Conservation (phyloP, 2,888 invertebrate species). For the Rotaria sp. region DNA sequence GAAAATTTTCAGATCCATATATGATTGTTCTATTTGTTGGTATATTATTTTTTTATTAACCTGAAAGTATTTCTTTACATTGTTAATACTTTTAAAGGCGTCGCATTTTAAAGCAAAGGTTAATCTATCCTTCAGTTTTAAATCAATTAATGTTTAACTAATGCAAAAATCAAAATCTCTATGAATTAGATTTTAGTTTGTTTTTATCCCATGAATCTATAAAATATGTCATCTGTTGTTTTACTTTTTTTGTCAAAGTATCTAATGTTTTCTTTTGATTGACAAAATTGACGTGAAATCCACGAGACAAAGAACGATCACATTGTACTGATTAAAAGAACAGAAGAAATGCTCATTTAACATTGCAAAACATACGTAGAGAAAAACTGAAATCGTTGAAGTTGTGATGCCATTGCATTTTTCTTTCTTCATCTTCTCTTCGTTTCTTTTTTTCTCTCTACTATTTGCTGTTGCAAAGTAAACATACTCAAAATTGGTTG, state of each 20-base stretch:
- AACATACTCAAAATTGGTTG: not conserved
- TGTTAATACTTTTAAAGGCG: too few species aligned
- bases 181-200: too few species aligned
- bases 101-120: too few species aligned
- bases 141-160: too few species aligned
- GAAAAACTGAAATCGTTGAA: not conserved
- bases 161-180: too few species aligned
- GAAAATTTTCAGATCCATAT: too few species aligned
- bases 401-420: not conserved
- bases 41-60: too few species aligned
- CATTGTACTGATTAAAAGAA: not conserved
- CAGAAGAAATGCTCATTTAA: not conserved
- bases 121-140: too few species aligned
- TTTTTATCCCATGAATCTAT: too few species aligned
- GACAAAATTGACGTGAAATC: not conserved
- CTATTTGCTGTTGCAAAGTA: not conserved
- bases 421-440: not conserved
- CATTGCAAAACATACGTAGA: not conserved
- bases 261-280: not conserved
- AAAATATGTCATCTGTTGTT: not conserved
- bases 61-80: too few species aligned
- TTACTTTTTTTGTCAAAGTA: not conserved
- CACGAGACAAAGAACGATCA: not conserved
- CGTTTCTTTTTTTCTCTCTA: not conserved
- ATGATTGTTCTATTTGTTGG: too few species aligned